Conservation (phyloP, 2,888 invertebrate species). For the Sphinx pinastri region DNA sequence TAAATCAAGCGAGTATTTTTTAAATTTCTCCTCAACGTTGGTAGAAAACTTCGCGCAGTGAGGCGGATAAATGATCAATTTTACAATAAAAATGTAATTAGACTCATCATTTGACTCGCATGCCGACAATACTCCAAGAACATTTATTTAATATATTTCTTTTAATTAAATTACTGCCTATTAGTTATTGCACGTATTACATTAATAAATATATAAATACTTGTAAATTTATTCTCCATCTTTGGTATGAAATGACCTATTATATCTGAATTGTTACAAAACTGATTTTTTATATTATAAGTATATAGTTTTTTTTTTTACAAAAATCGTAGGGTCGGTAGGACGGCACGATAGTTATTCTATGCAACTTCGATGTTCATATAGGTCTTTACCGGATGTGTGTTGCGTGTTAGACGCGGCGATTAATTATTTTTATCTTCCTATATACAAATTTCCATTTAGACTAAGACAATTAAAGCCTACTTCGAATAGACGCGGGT, state of each 20-base stretch:
- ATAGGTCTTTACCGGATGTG: conserved; percentile 75
- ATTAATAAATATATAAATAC: conserved; percentile 84
- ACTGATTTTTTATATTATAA: conserved; percentile 75
- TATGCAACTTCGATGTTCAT: conserved; percentile 82
- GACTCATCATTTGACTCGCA: conserved; percentile 45
- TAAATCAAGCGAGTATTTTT: conserved; percentile 41
- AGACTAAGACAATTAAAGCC: conserved; percentile 83
- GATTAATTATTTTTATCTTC: conserved; percentile 59
- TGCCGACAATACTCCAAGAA: conserved; percentile 73
- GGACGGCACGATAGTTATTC: conserved; percentile 83
- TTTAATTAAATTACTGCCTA: conserved; percentile 78
- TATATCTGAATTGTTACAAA: conserved; percentile 83
- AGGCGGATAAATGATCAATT: conserved; percentile 21
- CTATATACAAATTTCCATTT: conserved; percentile 82
- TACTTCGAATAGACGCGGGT: conserved; percentile 82
- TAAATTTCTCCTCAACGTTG: conserved; percentile 16
- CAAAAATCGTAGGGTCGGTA: conserved; percentile 84
- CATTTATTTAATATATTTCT: conserved; percentile 78
- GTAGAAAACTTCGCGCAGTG: conserved; percentile 9
- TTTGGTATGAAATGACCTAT: conserved; percentile 82
- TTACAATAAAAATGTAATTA: conserved; percentile 24
- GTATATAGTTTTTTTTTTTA: conserved; percentile 78
- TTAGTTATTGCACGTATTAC: conserved; percentile 85
- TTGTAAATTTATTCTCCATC: conserved; percentile 82
- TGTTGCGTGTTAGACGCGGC: conserved; percentile 64